Base-by-base conservation (phyloP, 2,797 vertebrate species). In the Ctenopoma kingsleyae region DNA sequence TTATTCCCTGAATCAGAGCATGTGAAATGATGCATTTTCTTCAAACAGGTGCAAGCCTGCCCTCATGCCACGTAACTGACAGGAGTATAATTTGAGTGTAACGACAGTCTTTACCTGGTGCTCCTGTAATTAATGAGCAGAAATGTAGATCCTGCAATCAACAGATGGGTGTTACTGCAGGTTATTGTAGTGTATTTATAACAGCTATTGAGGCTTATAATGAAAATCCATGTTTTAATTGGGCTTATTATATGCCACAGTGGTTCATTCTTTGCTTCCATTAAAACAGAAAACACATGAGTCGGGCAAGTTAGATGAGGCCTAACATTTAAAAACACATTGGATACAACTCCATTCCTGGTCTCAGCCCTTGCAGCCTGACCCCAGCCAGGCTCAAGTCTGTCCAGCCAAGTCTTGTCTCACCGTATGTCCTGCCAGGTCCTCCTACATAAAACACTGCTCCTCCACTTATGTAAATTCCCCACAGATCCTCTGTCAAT, bases 41-140 rank as follows among this genome's bases (percentile, higher is more conserved):
- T 76, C 38, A 47, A 73, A 76, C 77, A 81, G 79, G 74, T 82
- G 76, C 20, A 27, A 12, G 0, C 55, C 58, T 71, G 74, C 71
- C 66, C 77, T 59, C 2, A 1, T 82, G 68, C 60, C 76, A 79
- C 44, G 2, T 47, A 67, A 67, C 58, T 81, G 83, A 80, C 80
- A 82, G 71, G 49, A 76, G 60, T 76, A 53, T 86, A 84, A 89
- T 89, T 80, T 82, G 71, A 79, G 58, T 65, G 63, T 67, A 75
- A 81, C 49, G 78, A 72, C 66, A 52, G 64, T 76, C 74, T 81
- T 78, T 78, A 85, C 74, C 77, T 83, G 80, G 80, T 52, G 73
- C 49, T 66, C 53, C 62, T 80, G 66, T 83, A 83, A 86, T 91
- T 88, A 87, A 80, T 73, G 71, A 81, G 77, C 58, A 77, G 62